Evolutionary conservation across 2,888 invertebrate species (phyloP).

Genomic region (Lasioglossum oenotherae): DNA sequence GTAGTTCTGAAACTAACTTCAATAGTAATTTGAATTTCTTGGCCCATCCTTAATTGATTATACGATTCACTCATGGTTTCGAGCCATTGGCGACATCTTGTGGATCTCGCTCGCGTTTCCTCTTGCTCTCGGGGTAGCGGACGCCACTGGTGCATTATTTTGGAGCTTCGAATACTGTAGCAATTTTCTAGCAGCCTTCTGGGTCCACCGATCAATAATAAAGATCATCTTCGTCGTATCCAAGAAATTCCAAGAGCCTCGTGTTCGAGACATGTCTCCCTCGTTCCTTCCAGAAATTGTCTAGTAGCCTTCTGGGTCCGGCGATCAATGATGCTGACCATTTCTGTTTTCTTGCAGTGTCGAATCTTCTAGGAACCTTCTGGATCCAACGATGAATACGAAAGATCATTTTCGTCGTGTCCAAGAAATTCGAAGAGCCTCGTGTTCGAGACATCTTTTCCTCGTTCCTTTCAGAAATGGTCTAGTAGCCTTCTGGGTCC

Average conservation of each 20-base stretch:
- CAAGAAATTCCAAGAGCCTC: too few relatives aligned
- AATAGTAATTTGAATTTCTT: not conserved
- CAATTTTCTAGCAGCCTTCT: not conserved
- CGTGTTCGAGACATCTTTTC: not conserved
- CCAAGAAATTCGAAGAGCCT: too few relatives aligned
- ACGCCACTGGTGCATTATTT: slow-evolving; percentile 9
- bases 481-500: not conserved
- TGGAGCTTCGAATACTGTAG: not conserved
- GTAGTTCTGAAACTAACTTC: not conserved
- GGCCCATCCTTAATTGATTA: not conserved
- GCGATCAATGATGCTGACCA: too few relatives aligned
- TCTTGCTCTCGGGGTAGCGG: slow-evolving; percentile 1
- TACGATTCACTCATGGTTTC: not conserved
- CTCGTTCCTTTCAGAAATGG: not conserved
- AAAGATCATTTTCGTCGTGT: too few relatives aligned
- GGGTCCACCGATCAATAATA: not conserved
- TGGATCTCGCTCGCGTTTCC: not conserved
- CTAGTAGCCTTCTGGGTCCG: too few relatives aligned
- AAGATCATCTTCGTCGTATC: too few relatives aligned
- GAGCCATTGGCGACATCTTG: slow-evolving; percentile 1
- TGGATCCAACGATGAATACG: too few relatives aligned
- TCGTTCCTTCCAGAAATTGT: too few relatives aligned
- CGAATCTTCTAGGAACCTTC: too few relatives aligned
- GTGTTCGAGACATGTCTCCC: too few relatives aligned
- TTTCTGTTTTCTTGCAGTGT: too few relatives aligned